Base-by-base conservation (phyloP, 2,797 vertebrate species). In the Sebastes kiyomatsui region DNA sequence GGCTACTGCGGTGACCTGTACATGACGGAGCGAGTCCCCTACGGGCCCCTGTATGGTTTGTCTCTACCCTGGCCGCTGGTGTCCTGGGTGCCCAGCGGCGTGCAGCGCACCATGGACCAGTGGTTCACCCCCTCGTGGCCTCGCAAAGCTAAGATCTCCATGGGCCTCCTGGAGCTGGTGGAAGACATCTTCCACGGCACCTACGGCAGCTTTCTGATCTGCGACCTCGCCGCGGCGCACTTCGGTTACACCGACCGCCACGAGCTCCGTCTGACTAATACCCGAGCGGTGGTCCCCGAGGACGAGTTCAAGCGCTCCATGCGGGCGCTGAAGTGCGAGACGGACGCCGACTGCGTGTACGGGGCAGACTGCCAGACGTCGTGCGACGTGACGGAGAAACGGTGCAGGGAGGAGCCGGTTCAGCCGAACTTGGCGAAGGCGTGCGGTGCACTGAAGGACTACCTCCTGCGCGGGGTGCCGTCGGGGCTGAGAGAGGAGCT, bases 111-210 rank as follows among this genome's bases (percentile, higher is more conserved):
- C 38, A 96, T 99, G 93, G 98, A 99, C 93, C 99, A 99, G 80
- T 97, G 98, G 96, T 98, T 98, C 91, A 97, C 98, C 42, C 98
- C 99, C 0, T 98, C 99, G 0, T 99, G 99, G 99, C 98, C 99
- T 14, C 97, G 97, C 90, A 99, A 99, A 86, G 98, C 98, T 71
- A 99, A 99, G 95, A 99, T 99, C 94, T 97, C 98, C 74, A 99
- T 99, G 93, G 98, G 99, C 79, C 96, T 99, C 86, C 92, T 99
- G 88, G 99, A 99, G 94, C 97, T 99, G 62, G 98, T 99, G 86
- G 99, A 99, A 94, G 99, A 99, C 88, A 95, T 99, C 95, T 99
- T 99, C 92, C 98, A 99, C 1, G 98, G 99, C 73, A 97, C 98
- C 28, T 99, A 97, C 2, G 99, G 99, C 80, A 99, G 97, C 93